A percentile compares a stretch with the other conserved stretches of the same genome.
Evolutionary conservation across 1,140 invertebrate genomes (phyloP).

Genomic region (Zaprionus africanus): DNA sequence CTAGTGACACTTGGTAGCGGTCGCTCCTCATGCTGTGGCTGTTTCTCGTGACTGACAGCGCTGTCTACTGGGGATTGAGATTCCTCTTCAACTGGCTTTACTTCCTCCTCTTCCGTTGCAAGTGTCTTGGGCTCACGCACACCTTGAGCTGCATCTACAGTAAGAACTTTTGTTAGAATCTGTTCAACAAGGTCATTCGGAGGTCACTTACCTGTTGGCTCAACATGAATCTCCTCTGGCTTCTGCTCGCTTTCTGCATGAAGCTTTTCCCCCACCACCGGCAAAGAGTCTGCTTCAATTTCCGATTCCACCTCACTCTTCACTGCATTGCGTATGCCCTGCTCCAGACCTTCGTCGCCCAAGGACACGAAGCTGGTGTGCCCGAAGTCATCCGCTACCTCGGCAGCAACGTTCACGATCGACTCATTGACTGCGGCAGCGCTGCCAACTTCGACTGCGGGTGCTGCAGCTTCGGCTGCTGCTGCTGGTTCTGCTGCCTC

Average conservation of each 20-base stretch:
- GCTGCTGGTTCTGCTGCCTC: not conserved
- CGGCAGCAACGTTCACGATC: constrained; percentile 12
- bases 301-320: constrained; percentile 68
- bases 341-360: constrained; percentile 53
- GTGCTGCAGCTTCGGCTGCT: not conserved
- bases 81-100: not conserved
- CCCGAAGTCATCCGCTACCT: constrained; percentile 41
- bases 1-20: constrained; percentile 59
- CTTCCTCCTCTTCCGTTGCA: constrained; percentile 13
- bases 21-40: constrained; percentile 3
- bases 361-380: constrained; percentile 49
- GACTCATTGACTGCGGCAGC: constrained; percentile 5
- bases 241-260: constrained; percentile 29
- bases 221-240: constrained; percentile 12
- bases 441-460: not conserved
- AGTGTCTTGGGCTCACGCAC: constrained; percentile 61
- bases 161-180: not conserved
- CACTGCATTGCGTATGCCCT: constrained; percentile 69
- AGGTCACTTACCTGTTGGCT: constrained; percentile 31
- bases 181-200: not conserved
- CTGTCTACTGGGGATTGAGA: not conserved
- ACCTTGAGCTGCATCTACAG: constrained; percentile 32
- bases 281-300: constrained; percentile 44
- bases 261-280: constrained; percentile 24
- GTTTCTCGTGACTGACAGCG: not conserved